Conservation (phyloP, 2,113 vertebrate species). For the Cebus imitator region DNA sequence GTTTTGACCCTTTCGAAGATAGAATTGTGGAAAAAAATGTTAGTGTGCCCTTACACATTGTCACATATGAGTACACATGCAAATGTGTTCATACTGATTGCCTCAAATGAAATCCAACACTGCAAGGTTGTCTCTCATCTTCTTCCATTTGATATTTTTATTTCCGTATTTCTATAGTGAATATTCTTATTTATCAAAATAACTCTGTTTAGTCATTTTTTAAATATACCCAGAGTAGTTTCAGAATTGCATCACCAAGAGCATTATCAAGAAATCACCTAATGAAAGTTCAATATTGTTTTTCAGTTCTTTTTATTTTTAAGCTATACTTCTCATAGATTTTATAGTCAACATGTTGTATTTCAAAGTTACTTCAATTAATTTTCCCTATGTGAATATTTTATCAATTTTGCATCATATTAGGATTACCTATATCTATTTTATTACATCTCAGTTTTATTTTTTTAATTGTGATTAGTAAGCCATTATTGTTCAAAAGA, state of each 20-base stretch:
- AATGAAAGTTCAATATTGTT: neutral
- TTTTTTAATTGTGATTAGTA: neutral
- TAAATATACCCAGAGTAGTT: neutral
- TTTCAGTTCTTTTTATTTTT: neutral
- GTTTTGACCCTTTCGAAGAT: neutral
- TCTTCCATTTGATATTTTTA: neutral
- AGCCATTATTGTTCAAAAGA: neutral
- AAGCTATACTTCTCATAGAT: neutral
- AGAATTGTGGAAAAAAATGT: neutral
- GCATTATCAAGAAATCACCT: neutral
- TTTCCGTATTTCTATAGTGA: neutral
- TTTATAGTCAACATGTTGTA: neutral
- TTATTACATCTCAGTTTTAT: neutral
- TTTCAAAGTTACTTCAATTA: neutral
- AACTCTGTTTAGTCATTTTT: neutral
- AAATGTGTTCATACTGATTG: neutral
- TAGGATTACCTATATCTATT: neutral
- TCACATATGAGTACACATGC: fast-evolving
- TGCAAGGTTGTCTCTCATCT: neutral
- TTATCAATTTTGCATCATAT: neutral
- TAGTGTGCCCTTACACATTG: fast-evolving
- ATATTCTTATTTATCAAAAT: neutral
- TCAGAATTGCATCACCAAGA: neutral
- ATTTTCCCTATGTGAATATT: neutral
- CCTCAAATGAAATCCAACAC: neutral